These are phyloP conservation scores for Sphecodes monilicornis DNA, from an alignment of 2,888 invertebrate species.

Conservation along the genomic window DNA sequence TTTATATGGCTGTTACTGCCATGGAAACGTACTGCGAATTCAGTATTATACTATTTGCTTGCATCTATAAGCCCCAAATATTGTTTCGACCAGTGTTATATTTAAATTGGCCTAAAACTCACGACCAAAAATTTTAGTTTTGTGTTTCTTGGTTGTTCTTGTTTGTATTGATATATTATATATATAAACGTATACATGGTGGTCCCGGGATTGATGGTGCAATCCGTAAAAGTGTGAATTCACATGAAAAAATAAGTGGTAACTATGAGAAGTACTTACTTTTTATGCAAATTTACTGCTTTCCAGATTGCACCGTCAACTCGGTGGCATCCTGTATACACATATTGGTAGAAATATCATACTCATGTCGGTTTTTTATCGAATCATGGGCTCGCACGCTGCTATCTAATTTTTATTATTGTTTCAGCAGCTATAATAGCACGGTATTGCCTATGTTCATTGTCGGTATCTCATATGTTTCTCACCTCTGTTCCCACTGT, in stretches of 20 bases:
- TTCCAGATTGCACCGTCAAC: neutral
- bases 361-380: slow-evolving; percentile 61
- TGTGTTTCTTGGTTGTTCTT: slow-evolving; percentile 68
- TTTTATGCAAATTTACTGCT: neutral
- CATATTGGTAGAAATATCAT: slow-evolving; percentile 60
- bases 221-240: slow-evolving; percentile 1
- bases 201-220: neutral
- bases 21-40: slow-evolving; percentile 62
- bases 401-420: slow-evolving; percentile 82
- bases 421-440: slow-evolving; percentile 84
- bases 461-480: slow-evolving; percentile 82
- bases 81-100: slow-evolving; percentile 63
- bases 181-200: neutral
- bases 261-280: neutral
- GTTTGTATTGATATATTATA: slow-evolving; percentile 60
- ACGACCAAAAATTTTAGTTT: slow-evolving; percentile 62
- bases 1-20: slow-evolving; percentile 69
- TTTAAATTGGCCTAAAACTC: slow-evolving; percentile 69
- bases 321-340: neutral
- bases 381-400: slow-evolving; percentile 81
- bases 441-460: slow-evolving; percentile 83
- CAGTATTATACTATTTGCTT: slow-evolving; percentile 64
- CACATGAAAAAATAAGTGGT: neutral
- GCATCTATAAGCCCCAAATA: slow-evolving; percentile 69
- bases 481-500: slow-evolving; percentile 82